These are phyloP conservation scores for Oophaga sylvatica DNA, from an alignment of 2,797 vertebrate species.

Conservation along the genomic window DNA sequence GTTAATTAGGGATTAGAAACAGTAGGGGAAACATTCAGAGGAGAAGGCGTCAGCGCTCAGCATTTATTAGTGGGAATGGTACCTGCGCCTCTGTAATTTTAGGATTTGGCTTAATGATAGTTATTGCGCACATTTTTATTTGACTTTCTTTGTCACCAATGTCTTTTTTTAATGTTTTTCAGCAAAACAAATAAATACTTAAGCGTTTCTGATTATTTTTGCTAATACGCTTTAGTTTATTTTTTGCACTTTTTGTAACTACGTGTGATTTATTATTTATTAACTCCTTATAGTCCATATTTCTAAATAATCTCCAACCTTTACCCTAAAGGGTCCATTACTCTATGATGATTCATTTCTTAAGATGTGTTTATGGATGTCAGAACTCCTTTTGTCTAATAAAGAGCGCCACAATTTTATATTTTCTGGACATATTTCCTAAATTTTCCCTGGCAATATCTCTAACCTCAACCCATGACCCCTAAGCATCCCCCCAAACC, in stretches of 20 bases:
- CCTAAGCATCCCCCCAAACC: too few relatives aligned
- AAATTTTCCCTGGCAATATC: too few relatives aligned
- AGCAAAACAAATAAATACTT: slow-evolving; percentile 5
- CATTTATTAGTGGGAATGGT: slow-evolving; percentile 26
- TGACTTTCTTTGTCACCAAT: neutral
- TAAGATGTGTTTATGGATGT: too few relatives aligned
- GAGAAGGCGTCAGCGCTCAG: neutral
- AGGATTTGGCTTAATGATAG: slow-evolving; percentile 47
- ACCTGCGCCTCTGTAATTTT: slow-evolving; percentile 36
- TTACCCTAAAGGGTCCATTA: too few relatives aligned
- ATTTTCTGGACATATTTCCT: too few relatives aligned
- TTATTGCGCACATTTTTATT: slow-evolving; percentile 25
- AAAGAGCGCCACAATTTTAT: too few relatives aligned
- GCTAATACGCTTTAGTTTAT: neutral
- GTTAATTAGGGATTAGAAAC: slow-evolving; percentile 51
- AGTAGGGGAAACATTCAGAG: neutral
- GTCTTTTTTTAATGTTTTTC: neutral
- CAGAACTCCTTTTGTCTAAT: too few relatives aligned
- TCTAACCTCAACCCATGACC: too few relatives aligned
- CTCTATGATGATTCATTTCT: too few relatives aligned
- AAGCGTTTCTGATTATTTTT: neutral
- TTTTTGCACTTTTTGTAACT: neutral
- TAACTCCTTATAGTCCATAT: too few relatives aligned
- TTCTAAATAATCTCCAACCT: too few relatives aligned
- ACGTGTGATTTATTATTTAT: too few relatives aligned